Evolutionary conservation across 2,888 invertebrate genomes (phyloP), one percentile per base, ranked within the genome.

Genomic region (Polymixis flavicincta): DNA sequence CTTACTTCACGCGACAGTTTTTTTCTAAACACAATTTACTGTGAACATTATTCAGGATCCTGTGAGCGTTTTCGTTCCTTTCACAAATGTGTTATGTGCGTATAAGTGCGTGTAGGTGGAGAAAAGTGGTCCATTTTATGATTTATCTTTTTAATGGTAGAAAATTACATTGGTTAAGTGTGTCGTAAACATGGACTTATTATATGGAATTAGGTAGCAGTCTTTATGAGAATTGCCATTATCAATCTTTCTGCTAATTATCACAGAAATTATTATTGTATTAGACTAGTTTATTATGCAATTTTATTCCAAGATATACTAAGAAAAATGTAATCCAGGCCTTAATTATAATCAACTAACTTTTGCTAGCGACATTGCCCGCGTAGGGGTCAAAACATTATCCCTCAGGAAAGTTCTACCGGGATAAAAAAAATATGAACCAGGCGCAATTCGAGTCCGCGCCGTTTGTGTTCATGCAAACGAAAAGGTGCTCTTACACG

Each of bases 31-130:
- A 78, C 37, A 78, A 84, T 83, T 75, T 84, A 84, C 78, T 57
- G 80, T 63, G 42, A 50, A 55, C 80, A 73, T 84, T 63, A 84
- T 61, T 85, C 83, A 85, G 63, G 83, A 75, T 79, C 73, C 25
- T 57, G 61, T 63, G 52, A 85, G 25, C 71, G 65, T 63, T 73
- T 72, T 71, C 45, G 28, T 61, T 60, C 48, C 64, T 50, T 55
- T 70, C 13, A 67, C 69, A 70, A 82, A 82, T 76, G 71, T n/a
- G 66, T 72, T 80, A 61, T 50, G n/a, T 65, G 25, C 9, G 37
- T 63, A 66, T 70, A 63, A 76, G 59, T 63, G 54, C 57, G n/a
- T 22, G 42, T n/a, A 37, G 19, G 17, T 4, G 25, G 45, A 57
- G 70, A 17, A 67, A 75, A 75, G 32, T 71, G 57, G 54, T 66